Base-by-base conservation (phyloP, 1,140 invertebrate genomes). In the Gerris buenoi region DNA sequence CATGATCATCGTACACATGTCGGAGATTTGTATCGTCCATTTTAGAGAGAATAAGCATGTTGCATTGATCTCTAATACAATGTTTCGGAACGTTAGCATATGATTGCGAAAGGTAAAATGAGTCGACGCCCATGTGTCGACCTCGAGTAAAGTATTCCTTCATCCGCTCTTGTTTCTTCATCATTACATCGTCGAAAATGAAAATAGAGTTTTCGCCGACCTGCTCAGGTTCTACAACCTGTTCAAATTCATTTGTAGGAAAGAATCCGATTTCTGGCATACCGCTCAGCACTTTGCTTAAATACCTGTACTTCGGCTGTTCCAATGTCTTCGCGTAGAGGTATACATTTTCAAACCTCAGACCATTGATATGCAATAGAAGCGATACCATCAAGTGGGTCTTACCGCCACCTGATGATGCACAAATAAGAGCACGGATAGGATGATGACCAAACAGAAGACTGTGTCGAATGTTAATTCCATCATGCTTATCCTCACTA, bases 301-400 rank as follows among this genome's bases (percentile, higher is more conserved):
- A 65, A 66, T 70, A 72, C 18, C 64, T 15, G 65, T 76, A 75
- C 68, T 75, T 76, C 29, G 71, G 70, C 68, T 75, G 73, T 33
- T 72, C 63, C 59, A 72, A 66, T 14, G 73, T 70, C 67, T 75
- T 75, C 56, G 72, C 72, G 65, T 72, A 74, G 22, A 75, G 25
- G 68, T 75, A 74, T 22, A 75, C 68, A 71, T 74, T 77, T 74
- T 68, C 64, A 67, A 75, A 77, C 70, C 64, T n/a, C n/a, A n/a
- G n/a, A n/a, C n/a, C n/a, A n/a, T n/a, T n/a, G n/a, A n/a, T n/a
- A n/a, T n/a, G n/a, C n/a, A n/a, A n/a, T n/a, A n/a, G n/a, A n/a
- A n/a, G n/a, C n/a, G n/a, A n/a, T n/a, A n/a, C n/a, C n/a, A n/a
- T n/a, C n/a, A n/a, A n/a, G n/a, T n/a, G n/a, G n/a, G n/a, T n/a